Conservation (phyloP, 1,140 invertebrate species). For the Psix sp. region DNA sequence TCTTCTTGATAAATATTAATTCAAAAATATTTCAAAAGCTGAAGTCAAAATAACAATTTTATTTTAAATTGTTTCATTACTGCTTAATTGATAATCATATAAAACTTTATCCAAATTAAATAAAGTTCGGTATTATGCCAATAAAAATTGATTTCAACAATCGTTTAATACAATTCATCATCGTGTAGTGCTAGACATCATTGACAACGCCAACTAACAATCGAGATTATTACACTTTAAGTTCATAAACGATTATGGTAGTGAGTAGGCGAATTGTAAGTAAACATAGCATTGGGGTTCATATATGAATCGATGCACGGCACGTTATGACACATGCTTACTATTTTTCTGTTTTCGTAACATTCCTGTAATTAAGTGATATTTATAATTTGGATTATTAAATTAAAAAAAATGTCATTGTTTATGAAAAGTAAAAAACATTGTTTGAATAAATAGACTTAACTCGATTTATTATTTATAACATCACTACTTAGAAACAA, state of each 20-base stretch:
- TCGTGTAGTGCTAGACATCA: conserved; percentile 7
- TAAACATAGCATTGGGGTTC: conserved; percentile 44
- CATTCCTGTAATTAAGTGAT: too few species aligned
- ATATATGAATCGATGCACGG: conserved; percentile 26
- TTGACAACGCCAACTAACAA: conserved; percentile 14
- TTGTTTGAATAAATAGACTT: too few species aligned
- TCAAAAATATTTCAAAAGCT: neutral
- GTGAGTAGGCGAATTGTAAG: conserved; percentile 34
- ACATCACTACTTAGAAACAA: too few species aligned
- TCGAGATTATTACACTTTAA: conserved; percentile 39
- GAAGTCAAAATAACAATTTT: neutral
- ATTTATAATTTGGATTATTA: too few species aligned
- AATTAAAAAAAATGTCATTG: too few species aligned
- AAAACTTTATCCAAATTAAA: too few species aligned
- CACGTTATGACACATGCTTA: conserved; percentile 22
- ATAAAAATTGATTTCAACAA: conserved; percentile 12
- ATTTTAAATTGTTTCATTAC: neutral
- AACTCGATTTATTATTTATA: too few species aligned
- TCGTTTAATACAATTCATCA: conserved; percentile 11
- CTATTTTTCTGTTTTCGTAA: conserved; percentile 13
- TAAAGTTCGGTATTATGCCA: too few species aligned
- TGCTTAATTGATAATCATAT: too few species aligned
- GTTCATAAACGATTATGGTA: conserved; percentile 43
- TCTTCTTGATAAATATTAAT: neutral
- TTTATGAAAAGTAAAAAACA: too few species aligned